A percentile compares a stretch with the other conserved stretches of the same genome.
Evolutionary conservation across 2,888 invertebrate genomes (phyloP).

Genomic region (Coenonympha glycerion): DNA sequence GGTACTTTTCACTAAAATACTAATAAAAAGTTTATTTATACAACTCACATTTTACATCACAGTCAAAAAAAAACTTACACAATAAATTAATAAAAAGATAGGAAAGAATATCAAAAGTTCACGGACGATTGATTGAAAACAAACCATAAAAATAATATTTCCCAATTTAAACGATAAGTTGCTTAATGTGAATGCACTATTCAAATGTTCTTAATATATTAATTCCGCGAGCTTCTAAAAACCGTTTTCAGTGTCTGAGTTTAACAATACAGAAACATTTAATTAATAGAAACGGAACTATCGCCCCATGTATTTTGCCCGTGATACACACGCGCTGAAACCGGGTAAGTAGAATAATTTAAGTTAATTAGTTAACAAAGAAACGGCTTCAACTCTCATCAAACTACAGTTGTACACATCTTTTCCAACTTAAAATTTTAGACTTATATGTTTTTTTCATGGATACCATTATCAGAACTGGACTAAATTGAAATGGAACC

Average conservation of each 20-base stretch:
- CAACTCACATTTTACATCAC: too few relatives aligned
- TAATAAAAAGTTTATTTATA: too few relatives aligned
- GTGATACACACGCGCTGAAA: constrained; percentile 34
- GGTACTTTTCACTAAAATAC: too few relatives aligned
- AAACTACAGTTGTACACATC: too few relatives aligned
- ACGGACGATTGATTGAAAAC: not conserved
- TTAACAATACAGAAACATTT: constrained; percentile 49
- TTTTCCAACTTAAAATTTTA: too few relatives aligned
- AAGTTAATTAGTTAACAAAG: not conserved
- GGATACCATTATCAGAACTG: too few relatives aligned
- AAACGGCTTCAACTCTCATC: too few relatives aligned
- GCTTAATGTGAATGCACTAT: not conserved
- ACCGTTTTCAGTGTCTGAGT: constrained; percentile 32
- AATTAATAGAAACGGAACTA: constrained; percentile 51
- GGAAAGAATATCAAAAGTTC: not conserved
- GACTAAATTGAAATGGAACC: too few relatives aligned
- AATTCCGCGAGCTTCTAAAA: constrained; percentile 24
- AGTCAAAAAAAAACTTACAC: too few relatives aligned
- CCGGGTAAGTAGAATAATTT: not conserved
- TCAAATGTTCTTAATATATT: not conserved
- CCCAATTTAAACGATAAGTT: not conserved
- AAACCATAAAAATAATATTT: not conserved
- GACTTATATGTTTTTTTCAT: too few relatives aligned
- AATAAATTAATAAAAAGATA: not conserved
- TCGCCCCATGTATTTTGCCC: constrained; percentile 37